These are phyloP conservation scores for Vombatus ursinus DNA, from an alignment of 2,113 vertebrate species.

Conservation along the genomic window DNA sequence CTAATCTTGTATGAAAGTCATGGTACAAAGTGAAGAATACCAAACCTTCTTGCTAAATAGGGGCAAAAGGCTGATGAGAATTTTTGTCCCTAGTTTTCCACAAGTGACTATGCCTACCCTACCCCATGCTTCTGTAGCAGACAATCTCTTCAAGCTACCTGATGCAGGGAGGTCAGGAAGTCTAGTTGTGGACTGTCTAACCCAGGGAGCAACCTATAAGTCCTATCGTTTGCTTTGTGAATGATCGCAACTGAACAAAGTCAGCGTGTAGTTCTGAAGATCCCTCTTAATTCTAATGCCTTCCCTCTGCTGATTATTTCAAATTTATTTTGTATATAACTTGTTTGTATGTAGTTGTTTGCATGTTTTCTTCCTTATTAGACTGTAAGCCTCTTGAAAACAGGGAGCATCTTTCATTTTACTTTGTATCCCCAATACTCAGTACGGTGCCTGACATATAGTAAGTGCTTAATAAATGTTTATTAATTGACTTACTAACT, in stretches of 20 bases:
- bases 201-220: not conserved
- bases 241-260: not conserved
- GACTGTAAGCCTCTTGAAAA: not conserved
- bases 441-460: not conserved
- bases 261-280: not conserved
- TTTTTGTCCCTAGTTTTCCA: not conserved
- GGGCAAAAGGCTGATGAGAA: not conserved
- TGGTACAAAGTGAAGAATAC: not conserved
- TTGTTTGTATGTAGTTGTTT: not conserved
- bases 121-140: not conserved
- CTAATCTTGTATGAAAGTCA: not conserved
- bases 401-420: not conserved
- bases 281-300: not conserved
- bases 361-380: not conserved
- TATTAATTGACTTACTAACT: not conserved
- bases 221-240: not conserved
- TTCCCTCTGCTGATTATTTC: not conserved
- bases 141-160: not conserved
- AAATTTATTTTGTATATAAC: not conserved
- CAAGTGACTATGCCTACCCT: not conserved
- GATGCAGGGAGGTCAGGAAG: not conserved
- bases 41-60: not conserved
- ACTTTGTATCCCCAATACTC: not conserved
- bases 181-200: not conserved
- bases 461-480: not conserved